A percentile compares a stretch with the other conserved stretches of the same genome.
Conservation (phyloP, 2,113 vertebrate genomes). For the Girardinichthys multiradiatus region DNA sequence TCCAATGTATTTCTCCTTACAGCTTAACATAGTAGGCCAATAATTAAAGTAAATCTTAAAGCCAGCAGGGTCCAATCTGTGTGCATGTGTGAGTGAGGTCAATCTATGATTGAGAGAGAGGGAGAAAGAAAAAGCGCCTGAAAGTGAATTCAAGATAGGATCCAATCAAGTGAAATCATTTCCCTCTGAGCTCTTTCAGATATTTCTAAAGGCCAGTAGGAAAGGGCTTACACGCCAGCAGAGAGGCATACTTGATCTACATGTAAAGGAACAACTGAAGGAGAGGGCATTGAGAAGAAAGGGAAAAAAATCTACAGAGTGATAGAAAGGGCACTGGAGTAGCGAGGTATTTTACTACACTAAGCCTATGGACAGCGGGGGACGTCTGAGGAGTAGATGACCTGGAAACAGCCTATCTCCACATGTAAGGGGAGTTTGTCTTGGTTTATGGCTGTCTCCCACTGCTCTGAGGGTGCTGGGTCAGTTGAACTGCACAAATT, state of each 20-base stretch:
- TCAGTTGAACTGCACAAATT: constrained; percentile 10
- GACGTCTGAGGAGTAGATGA: constrained; percentile 70
- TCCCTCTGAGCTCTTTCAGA: constrained; percentile 51
- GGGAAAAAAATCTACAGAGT: neutral
- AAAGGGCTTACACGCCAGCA: constrained; percentile 57
- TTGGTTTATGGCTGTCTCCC: constrained; percentile 26
- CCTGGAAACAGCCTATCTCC: constrained; percentile 75
- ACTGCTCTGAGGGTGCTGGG: constrained; percentile 27
- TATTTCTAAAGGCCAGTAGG: constrained; percentile 55
- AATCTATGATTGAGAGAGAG: constrained; percentile 1
- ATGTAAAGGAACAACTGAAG: constrained; percentile 71
- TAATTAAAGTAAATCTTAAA: constrained; percentile 14
- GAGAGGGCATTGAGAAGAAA: constrained; percentile 24
- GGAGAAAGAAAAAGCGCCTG: constrained; percentile 6
- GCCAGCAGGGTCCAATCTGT: constrained; percentile 14
- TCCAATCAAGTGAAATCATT: constrained; percentile 59
- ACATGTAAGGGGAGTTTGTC: constrained; percentile 43
- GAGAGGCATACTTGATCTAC: constrained; percentile 68
- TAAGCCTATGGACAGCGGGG: constrained; percentile 47
- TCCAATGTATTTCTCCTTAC: neutral
- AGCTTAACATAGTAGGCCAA: neutral
- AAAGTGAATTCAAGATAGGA: constrained; percentile 21
- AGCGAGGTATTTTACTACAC: constrained; percentile 29
- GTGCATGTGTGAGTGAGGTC: constrained; percentile 3
- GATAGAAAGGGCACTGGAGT: neutral